Percentiles rank a stretch among this genome's conserved stretches.
These are phyloP conservation scores for Neolamprologus devosi DNA, from an alignment of 2,113 vertebrate genomes.

Conservation along the genomic window DNA sequence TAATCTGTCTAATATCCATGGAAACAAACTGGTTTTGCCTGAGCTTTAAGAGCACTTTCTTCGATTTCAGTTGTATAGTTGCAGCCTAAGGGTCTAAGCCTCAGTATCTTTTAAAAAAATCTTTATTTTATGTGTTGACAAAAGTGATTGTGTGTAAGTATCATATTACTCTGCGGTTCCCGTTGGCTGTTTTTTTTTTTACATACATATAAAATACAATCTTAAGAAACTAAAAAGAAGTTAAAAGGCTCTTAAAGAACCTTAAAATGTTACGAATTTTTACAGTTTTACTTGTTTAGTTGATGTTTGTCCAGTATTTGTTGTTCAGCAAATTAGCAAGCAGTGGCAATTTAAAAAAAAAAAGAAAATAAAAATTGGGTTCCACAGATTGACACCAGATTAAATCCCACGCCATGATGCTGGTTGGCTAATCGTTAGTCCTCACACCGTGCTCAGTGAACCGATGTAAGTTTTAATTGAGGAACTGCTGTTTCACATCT, in stretches of 20 bases:
- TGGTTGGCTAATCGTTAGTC: background rate
- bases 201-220: background rate
- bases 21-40: background rate
- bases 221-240: background rate
- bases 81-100: background rate
- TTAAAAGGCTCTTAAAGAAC: background rate
- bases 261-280: background rate
- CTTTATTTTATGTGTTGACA: background rate
- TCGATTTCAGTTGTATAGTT: background rate
- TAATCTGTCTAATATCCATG: background rate
- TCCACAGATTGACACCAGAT: background rate
- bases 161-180: background rate
- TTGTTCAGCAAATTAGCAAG: background rate
- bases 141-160: background rate
- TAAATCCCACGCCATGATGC: background rate
- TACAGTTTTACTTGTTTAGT: background rate
- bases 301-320: background rate
- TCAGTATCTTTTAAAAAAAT: background rate
- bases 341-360: background rate
- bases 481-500: background rate
- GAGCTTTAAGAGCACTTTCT: background rate
- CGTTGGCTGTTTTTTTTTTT: background rate
- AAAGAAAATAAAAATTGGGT: background rate
- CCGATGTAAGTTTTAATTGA: background rate
- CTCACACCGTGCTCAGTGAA: background rate